Evolutionary conservation across 2,888 invertebrate genomes (phyloP).

Genomic region (Eutolmus rufibarbis): DNA sequence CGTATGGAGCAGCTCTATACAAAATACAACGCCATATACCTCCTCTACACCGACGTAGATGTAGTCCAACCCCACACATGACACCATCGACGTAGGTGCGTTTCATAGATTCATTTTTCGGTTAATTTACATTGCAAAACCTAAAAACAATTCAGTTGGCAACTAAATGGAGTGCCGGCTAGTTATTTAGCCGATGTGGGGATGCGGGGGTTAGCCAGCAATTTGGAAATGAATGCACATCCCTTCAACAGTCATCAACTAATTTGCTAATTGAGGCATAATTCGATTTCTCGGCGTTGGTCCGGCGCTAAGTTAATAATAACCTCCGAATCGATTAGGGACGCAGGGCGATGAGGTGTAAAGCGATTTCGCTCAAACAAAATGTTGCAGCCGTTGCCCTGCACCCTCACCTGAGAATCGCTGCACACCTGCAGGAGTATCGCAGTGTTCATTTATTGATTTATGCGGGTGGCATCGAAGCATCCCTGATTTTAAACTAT

Average conservation of each 20-base stretch:
- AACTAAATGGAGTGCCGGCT: neutral
- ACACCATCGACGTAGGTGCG: neutral
- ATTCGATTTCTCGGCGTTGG: neutral
- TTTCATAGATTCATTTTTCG: neutral
- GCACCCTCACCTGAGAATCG: neutral
- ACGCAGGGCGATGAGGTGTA: neutral
- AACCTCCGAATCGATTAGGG: neutral
- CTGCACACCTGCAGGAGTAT: neutral
- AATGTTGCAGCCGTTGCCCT: neutral
- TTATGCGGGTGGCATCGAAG: neutral
- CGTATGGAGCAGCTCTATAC: neutral
- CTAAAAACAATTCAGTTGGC: neutral
- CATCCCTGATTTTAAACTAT: neutral
- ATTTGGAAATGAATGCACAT: neutral
- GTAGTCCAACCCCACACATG: neutral
- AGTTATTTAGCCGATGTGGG: neutral
- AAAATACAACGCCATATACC: neutral
- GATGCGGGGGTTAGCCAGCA: neutral
- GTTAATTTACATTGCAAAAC: neutral
- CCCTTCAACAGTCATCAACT: neutral
- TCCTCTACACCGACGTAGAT: too few species aligned
- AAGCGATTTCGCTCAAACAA: neutral
- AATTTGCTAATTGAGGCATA: slow-evolving; percentile 6
- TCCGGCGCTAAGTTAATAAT: neutral
- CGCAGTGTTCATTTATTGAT: neutral